A percentile compares a stretch with the other conserved stretches of the same genome.
These are phyloP conservation scores for Syrphus vitripennis DNA, from an alignment of 2,888 invertebrate genomes.

Conservation along the genomic window DNA sequence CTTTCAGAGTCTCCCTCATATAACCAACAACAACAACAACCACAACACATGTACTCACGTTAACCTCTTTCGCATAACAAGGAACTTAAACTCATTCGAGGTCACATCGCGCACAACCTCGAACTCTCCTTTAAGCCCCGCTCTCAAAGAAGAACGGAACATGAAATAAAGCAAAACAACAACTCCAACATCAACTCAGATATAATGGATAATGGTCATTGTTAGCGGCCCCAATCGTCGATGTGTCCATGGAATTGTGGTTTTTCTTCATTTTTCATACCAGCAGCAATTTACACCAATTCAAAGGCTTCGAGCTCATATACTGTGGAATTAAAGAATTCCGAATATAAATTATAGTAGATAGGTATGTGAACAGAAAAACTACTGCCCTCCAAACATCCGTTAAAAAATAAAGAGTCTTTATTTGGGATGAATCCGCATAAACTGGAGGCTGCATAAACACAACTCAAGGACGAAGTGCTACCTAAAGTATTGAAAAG, in stretches of 20 bases:
- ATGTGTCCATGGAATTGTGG: conserved; percentile 50
- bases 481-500: background rate
- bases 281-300: conserved; percentile 10
- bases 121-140: conserved; percentile 56
- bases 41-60: background rate
- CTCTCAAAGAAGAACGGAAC: conserved; percentile 20
- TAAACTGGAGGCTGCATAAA: background rate
- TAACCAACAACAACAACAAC: background rate
- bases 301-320: background rate
- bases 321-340: conserved; percentile 28
- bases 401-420: conserved; percentile 2
- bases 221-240: conserved; percentile 27
- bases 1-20: conserved; percentile 19
- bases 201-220: conserved; percentile 41
- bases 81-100: conserved; percentile 67
- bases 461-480: conserved; percentile 8
- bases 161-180: conserved; percentile 21
- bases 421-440: conserved; percentile 1
- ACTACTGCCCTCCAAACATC: background rate
- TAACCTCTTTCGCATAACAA: conserved; percentile 34
- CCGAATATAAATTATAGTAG: conserved; percentile 30
- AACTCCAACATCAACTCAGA: background rate
- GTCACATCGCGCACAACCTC: conserved; percentile 47
- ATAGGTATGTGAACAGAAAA: background rate
- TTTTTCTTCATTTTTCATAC: conserved; percentile 1